Evolutionary conservation across 2,113 vertebrate genomes (phyloP).

Genomic region (Centropus unirufus): DNA sequence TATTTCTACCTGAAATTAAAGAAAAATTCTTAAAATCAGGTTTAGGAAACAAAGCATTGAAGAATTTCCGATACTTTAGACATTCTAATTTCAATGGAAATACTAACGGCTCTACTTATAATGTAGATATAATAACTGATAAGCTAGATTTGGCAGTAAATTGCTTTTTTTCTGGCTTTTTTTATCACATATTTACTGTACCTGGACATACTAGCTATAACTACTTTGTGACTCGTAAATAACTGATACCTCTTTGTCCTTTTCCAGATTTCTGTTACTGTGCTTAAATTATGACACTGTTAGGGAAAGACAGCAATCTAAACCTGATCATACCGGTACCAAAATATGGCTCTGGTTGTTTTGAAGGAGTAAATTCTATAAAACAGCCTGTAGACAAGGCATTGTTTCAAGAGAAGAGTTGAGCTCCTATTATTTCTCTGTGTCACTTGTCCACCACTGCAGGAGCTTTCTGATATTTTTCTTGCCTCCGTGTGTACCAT

Average conservation of each 20-base stretch:
- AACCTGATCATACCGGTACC: not conserved
- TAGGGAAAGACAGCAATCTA: not conserved
- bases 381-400: not conserved
- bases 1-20: not conserved
- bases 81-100: not conserved
- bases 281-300: not conserved
- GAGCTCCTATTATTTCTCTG: no score
- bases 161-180: not conserved
- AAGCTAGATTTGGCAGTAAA: not conserved
- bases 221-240: not conserved
- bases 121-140: not conserved
- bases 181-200: not conserved
- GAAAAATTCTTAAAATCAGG: not conserved
- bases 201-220: not conserved
- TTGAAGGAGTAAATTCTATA: not conserved
- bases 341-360: not conserved
- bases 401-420: no score
- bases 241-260: not conserved
- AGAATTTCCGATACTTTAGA: not conserved
- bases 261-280: not conserved
- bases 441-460: not conserved
- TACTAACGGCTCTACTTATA: not conserved
- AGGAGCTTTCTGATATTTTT: not conserved
- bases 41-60: not conserved
- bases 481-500: not conserved